Conservation (phyloP, 2,113 vertebrate species). For the Trachemys scripta region DNA sequence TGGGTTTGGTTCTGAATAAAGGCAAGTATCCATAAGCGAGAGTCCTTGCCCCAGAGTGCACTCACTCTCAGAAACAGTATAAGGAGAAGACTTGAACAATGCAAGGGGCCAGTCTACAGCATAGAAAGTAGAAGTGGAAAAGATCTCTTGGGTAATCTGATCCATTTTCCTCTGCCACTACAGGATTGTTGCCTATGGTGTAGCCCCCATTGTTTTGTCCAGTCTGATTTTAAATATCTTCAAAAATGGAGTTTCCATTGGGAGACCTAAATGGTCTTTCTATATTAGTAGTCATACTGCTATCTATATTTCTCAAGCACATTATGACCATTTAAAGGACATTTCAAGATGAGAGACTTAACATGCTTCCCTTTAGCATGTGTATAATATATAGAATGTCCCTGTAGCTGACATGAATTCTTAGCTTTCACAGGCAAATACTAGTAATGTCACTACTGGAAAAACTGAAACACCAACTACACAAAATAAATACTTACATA, state of each 20-base stretch:
- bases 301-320: not conserved
- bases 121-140: not conserved
- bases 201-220: not conserved
- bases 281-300: not conserved
- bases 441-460: not conserved
- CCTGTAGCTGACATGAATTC: not conserved
- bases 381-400: not conserved
- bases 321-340: not conserved
- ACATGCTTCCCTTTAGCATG: not conserved
- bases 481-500: not conserved
- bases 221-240: not conserved
- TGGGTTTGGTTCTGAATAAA: not conserved
- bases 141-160: not conserved
- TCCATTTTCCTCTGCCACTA: not conserved
- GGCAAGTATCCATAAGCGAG: not conserved
- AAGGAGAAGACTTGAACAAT: not conserved
- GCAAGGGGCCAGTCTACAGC: not conserved
- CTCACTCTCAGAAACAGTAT: not conserved
- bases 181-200: not conserved
- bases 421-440: not conserved
- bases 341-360: not conserved
- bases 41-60: rapidly evolving
- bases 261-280: not conserved
- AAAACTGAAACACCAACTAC: not conserved
- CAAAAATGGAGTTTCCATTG: not conserved